Evolutionary conservation across 1,140 invertebrate genomes (phyloP), one percentile per base, ranked within the genome.

Genomic region (Psix sp.): DNA sequence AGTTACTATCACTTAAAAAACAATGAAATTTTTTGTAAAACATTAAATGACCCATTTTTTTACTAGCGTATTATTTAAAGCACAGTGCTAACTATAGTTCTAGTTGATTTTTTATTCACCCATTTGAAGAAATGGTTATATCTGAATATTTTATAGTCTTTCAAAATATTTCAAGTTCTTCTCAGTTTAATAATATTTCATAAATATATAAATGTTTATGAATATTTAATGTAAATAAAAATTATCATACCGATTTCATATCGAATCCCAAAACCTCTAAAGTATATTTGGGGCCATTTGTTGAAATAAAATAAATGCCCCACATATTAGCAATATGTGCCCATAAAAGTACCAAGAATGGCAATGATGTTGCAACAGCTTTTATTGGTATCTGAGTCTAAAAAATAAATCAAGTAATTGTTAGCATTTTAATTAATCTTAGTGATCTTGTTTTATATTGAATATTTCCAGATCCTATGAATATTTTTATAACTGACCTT

Each of bases 201-300:
- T n/a, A n/a, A n/a, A n/a, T n/a, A n/a, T n/a, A n/a, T n/a, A n/a
- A n/a, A n/a, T n/a, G n/a, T n/a, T n/a, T n/a, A n/a, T n/a, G n/a
- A n/a, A n/a, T n/a, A n/a, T n/a, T n/a, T n/a, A n/a, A n/a, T n/a
- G n/a, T 24, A 5, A 6, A 3, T 6, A 11, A 33, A 35, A 13
- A 35, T 11, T 35, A 6, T 4, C 13, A 13, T 13, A 92, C 92
- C 74, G 88, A 85, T 77, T 93, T 90, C 49, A 97, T 89, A 74
- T 96, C 89, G 72, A 96, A 96, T 49, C 94, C 93, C 9, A 98
- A 88, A 7, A 96, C 92, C 80, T 93, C 91, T 24, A 94, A 91
- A 72, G 97, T 91, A 82, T 96, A 98, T 52, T 94, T 96, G 0
- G 96, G 96, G 3, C 96, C 92, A 42, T 93, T 93, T 0, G 94